Conservation (phyloP, 2,797 vertebrate genomes). For the Hafferia zeledoni region DNA sequence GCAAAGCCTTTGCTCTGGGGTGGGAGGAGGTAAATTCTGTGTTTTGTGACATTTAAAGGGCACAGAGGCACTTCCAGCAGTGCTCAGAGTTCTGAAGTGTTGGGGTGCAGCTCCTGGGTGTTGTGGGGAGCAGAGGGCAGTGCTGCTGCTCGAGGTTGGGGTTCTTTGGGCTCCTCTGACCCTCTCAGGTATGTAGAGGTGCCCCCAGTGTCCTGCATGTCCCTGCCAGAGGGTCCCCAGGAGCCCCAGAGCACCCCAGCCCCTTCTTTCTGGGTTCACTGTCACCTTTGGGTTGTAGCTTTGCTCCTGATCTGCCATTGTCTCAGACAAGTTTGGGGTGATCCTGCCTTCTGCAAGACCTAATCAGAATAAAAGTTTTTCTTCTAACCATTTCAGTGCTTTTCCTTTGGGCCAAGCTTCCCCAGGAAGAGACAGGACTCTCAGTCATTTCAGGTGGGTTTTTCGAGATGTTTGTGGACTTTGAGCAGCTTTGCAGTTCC, state of each 20-base stretch:
- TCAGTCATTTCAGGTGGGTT: conserved; percentile 57
- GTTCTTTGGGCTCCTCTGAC: not conserved
- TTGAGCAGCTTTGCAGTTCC: not conserved
- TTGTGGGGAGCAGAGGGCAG: not conserved
- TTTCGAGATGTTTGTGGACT: not conserved
- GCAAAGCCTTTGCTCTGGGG: not conserved
- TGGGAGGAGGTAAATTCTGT: not conserved
- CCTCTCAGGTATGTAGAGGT: not conserved
- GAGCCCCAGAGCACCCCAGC: not conserved
- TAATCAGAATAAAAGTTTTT: conserved; percentile 34
- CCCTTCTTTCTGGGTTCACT: not conserved
- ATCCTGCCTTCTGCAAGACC: not conserved
- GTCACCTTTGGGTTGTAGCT: not conserved
- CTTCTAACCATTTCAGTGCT: conserved; percentile 35
- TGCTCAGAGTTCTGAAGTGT: accelerated
- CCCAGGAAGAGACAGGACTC: conserved; percentile 55
- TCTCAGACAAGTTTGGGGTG: not conserved
- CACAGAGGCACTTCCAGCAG: accelerated
- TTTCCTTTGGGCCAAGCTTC: conserved; percentile 56
- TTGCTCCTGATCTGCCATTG: not conserved
- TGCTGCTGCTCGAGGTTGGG: accelerated
- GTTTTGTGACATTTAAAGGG: not conserved
- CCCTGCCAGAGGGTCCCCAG: not conserved
- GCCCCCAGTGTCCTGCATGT: not conserved
- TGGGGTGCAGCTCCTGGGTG: not conserved